A percentile compares a stretch with the other conserved stretches of the same genome.
Conservation (phyloP, 2,797 vertebrate genomes). For the Melanotaenia trifasciata region DNA sequence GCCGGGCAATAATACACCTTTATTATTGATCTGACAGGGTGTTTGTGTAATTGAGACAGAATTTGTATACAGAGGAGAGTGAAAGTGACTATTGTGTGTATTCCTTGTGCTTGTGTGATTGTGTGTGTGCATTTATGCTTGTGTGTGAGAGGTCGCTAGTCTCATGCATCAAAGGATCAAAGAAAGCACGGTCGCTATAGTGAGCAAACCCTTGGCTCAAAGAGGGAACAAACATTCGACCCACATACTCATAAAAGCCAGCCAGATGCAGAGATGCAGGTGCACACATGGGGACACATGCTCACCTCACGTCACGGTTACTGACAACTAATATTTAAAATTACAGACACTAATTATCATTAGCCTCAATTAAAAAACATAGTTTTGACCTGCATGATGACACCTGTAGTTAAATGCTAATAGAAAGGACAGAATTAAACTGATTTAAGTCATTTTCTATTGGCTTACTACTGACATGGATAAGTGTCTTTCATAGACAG, state of each 20-base stretch:
- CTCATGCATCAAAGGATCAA: conserved; percentile 75
- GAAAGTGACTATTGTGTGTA: conserved; percentile 41
- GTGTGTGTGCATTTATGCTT: conserved; percentile 19
- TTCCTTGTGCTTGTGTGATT: conserved; percentile 16
- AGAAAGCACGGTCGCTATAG: conserved; percentile 61
- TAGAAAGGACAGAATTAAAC: conserved; percentile 12
- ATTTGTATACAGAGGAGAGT: conserved; percentile 41
- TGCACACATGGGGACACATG: background rate
- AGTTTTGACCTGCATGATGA: conserved; percentile 38
- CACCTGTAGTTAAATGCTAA: conserved; percentile 23
- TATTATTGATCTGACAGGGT: conserved; percentile 72
- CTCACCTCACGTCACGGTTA: background rate
- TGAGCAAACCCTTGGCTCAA: conserved; percentile 68
- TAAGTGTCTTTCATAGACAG: background rate
- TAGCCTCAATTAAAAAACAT: background rate
- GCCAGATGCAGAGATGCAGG: conserved; percentile 57
- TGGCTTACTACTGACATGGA: background rate
- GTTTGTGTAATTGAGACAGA: conserved; percentile 55
- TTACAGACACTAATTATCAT: background rate
- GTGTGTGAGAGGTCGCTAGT: conserved; percentile 50
- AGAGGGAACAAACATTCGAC: conserved; percentile 57
- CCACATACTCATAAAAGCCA: conserved; percentile 51
- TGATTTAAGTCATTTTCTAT: conserved; percentile 5
- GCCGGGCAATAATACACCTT: conserved; percentile 73
- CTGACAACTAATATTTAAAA: background rate